Evolutionary conservation across 2,113 vertebrate genomes (phyloP).

Genomic region (Spea bombifrons): DNA sequence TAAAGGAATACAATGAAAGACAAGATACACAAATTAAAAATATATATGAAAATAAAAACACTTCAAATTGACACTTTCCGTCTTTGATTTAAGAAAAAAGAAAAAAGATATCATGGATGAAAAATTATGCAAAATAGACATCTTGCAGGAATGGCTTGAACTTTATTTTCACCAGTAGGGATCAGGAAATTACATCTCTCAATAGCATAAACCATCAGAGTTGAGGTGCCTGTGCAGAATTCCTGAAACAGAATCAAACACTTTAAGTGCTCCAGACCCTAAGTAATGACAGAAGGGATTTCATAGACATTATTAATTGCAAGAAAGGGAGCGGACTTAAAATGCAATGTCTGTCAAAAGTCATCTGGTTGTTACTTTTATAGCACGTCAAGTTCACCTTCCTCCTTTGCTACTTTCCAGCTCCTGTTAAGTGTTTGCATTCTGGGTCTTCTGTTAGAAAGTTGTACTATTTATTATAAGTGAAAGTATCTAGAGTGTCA

Average conservation of each 20-base stretch:
- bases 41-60: too few species aligned
- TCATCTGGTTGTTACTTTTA: conserved; percentile 9
- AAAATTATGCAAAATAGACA: conserved; percentile 9
- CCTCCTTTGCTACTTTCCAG: background rate
- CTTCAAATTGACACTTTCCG: too few species aligned
- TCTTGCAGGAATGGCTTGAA: background rate
- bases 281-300: conserved; percentile 31
- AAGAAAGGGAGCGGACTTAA: background rate
- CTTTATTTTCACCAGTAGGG: background rate
- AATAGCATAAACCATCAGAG: conserved; percentile 34
- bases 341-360: conserved; percentile 4
- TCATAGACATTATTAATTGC: conserved; percentile 27
- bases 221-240: conserved; percentile 13
- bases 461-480: background rate
- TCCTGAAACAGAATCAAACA: conserved; percentile 33
- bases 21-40: too few species aligned
- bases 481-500: background rate
- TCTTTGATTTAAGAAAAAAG: background rate
- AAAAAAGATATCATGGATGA: background rate
- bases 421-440: background rate
- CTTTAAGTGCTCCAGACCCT: conserved; percentile 22
- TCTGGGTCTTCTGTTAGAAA: background rate
- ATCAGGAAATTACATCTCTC: conserved; percentile 13
- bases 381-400: conserved; percentile 6
- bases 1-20: too few species aligned